Conservation (phyloP, 2,888 invertebrate genomes). For the Danaus chrysippus region DNA sequence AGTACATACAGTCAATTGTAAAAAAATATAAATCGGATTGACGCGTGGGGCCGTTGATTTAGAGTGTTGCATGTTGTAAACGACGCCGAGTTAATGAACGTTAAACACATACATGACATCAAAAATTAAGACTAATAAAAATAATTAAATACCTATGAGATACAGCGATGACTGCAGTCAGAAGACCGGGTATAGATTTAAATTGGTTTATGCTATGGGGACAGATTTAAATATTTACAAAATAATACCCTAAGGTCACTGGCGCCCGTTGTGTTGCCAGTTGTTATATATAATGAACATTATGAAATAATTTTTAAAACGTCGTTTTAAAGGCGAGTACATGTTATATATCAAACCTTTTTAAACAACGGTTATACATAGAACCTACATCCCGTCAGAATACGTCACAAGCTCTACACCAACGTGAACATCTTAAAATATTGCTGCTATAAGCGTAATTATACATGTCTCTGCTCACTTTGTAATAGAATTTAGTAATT, state of each 20-base stretch:
- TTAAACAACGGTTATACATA: neutral
- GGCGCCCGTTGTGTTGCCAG: constrained; percentile 56
- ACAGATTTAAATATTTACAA: constrained; percentile 72
- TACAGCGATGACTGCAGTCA: constrained; percentile 74
- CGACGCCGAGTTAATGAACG: constrained; percentile 38
- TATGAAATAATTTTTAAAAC: constrained; percentile 9
- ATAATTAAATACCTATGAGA: constrained; percentile 78
- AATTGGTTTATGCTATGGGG: constrained; percentile 73
- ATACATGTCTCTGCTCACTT: neutral
- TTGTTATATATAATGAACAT: constrained; percentile 17
- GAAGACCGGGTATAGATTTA: constrained; percentile 55
- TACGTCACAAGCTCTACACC: constrained; percentile 17
- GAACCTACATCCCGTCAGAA: constrained; percentile 16
- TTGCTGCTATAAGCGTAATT: constrained; percentile 24
- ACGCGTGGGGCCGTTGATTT: too few relatives aligned
- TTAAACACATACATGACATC: constrained; percentile 63
- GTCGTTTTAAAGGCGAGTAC: neutral
- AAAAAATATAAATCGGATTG: too few relatives aligned
- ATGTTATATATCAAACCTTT: neutral
- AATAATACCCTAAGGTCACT: constrained; percentile 68
- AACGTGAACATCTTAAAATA: constrained; percentile 25
- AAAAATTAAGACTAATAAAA: constrained; percentile 68
- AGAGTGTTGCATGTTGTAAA: too few relatives aligned
- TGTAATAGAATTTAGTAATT: too few relatives aligned
- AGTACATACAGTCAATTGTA: constrained; percentile 53